Evolutionary conservation across 2,888 invertebrate genomes (phyloP), one percentile per base, ranked within the genome.

Genomic region (Dryomyza anilis): DNA sequence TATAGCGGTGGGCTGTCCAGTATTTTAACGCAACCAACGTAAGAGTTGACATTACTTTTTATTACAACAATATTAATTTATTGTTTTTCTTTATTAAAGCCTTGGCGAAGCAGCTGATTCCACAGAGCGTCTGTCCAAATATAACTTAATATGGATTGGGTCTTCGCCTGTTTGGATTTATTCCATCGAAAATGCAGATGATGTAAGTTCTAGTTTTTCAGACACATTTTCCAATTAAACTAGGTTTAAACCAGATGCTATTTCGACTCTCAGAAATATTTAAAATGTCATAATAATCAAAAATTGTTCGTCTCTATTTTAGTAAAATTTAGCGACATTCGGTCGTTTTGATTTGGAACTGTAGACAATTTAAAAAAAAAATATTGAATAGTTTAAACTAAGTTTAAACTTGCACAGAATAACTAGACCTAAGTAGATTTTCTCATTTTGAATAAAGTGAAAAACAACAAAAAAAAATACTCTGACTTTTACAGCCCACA

Each of bases 1-100:
- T 91, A 90, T 73, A 85, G 87, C 43, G 89, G 89, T 58, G 90
- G 90, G 2, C 81, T 91, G 16, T 86, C 90, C 1, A 86, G 88
- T 10, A 87, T 88, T 43, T 86, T 90, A 74, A 90, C 91, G 0
- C 84, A 90, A 12, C 90, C 90, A 0, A 86, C 84, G 83, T 85
- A 71, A 74, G 73, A 70, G 2, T 2, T 55, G 12, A 12, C 2
- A 8, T 48, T 25, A 19, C 21, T 23, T 5, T 1, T 33, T 33
- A 12, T 33, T 12, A 33, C 12, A 21, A 8, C 10, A 10, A 6
- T 25, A 2, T 12, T 21, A 14, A 48, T 48, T 23, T 23, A 19
- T 7, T 3, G 3, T 45, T 16, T 36, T 8, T 21, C 14, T 23
- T 25, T 25, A n/a, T n/a, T 23, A 14, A 10, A 84, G 85, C 61